Conservation (phyloP, 2,113 vertebrate genomes). For the Eptatretus burgeri region DNA sequence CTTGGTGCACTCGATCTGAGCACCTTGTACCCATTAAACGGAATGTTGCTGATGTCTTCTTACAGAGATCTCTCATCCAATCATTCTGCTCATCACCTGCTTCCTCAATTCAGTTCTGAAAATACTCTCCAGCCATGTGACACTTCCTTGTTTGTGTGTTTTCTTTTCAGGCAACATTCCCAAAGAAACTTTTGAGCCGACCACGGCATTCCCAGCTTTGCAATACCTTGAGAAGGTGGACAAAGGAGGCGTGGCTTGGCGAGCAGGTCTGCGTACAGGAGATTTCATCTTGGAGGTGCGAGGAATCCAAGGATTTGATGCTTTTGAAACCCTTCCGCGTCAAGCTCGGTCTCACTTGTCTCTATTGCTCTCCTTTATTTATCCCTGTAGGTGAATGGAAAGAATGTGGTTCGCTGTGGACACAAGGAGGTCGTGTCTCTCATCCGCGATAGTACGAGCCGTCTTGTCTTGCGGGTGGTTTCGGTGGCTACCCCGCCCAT, state of each 20-base stretch:
- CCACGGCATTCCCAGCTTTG: conserved; percentile 70
- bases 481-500: conserved; percentile 25
- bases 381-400: conserved; percentile 44
- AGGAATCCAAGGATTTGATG: too few species aligned
- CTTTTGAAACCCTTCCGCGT: too few species aligned
- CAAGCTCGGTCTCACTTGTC: background rate
- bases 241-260: conserved; percentile 84
- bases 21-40: too few species aligned
- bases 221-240: conserved; percentile 95
- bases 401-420: conserved; percentile 84
- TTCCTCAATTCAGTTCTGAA: too few species aligned
- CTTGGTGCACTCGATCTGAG: too few species aligned
- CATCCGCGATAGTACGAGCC: conserved; percentile 74
- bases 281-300: conserved; percentile 34
- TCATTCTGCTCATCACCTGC: too few species aligned
- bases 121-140: too few species aligned
- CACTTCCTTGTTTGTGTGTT: too few species aligned
- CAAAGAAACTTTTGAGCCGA: conserved; percentile 87
- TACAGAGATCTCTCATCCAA: too few species aligned
- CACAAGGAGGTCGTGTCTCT: conserved; percentile 91
- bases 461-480: conserved; percentile 77
- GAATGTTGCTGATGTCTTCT: too few species aligned
- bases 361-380: background rate
- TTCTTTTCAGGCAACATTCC: conserved; percentile 46
- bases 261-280: conserved; percentile 39